These are phyloP conservation scores for Empidonax traillii DNA, from an alignment of 2,113 vertebrate genomes.

Conservation along the genomic window DNA sequence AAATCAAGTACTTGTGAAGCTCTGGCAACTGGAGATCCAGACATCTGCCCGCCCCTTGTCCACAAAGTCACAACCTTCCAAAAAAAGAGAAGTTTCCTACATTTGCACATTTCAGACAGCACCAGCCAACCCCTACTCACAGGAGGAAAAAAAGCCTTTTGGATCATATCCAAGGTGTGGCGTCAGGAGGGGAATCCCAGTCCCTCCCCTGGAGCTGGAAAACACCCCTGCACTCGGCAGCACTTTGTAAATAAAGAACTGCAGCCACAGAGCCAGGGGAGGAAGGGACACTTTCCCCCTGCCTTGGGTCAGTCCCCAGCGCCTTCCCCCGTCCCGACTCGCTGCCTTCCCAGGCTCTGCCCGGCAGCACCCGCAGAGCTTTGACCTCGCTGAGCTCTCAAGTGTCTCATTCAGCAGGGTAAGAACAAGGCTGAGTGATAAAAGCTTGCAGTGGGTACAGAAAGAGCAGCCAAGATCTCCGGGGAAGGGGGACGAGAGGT, in stretches of 20 bases:
- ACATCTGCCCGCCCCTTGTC: background rate
- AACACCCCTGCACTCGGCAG: background rate
- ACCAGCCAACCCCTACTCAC: background rate
- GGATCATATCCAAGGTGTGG: background rate
- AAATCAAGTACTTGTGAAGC: background rate
- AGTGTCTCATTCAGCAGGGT: constrained; percentile 64
- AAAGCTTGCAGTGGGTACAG: constrained; percentile 63
- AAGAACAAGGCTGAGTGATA: constrained; percentile 63
- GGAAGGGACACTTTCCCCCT: background rate
- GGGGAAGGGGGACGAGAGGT: constrained; percentile 27
- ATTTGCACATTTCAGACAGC: background rate
- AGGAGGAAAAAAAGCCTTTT: background rate
- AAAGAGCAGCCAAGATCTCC: constrained; percentile 55
- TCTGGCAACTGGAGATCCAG: background rate
- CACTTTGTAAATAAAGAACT: background rate
- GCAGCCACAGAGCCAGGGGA: background rate
- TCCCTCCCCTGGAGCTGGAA: background rate
- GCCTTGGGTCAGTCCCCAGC: background rate
- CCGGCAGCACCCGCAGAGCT: constrained; percentile 61
- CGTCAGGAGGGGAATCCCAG: background rate
- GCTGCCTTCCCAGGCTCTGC: background rate
- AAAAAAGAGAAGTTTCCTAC: background rate
- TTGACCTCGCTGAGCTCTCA: constrained; percentile 62
- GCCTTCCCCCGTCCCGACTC: background rate
- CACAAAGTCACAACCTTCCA: background rate